phyloP scores from a whole-genome alignment of 2,797 vertebrate genomes.

The Carapus acus region DNA sequence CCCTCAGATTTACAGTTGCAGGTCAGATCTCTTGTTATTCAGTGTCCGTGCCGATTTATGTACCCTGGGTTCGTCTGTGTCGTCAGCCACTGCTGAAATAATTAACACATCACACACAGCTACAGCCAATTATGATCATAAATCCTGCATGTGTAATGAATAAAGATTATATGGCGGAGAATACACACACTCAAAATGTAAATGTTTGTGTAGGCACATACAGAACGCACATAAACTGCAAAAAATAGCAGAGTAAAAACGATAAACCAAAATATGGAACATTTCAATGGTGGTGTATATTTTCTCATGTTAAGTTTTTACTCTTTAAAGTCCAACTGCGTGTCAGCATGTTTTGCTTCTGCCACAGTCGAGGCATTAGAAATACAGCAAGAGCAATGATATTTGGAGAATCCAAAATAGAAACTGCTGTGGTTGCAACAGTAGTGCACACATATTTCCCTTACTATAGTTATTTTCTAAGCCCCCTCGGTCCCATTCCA shows the following conservation, averaged over 20 bases:
- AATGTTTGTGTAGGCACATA: not conserved
- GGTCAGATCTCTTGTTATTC: conserved; percentile 54
- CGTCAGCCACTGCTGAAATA: conserved; percentile 47
- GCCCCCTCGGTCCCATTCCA: too few relatives aligned
- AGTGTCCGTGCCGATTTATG: conserved; percentile 58
- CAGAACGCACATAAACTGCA: not conserved
- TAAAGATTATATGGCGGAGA: conserved; percentile 26
- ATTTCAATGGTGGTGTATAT: not conserved
- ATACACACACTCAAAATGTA: not conserved
- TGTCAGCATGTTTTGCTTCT: too few relatives aligned
- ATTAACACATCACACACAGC: conserved; percentile 50
- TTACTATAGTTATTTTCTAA: too few relatives aligned
- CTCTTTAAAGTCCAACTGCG: too few relatives aligned
- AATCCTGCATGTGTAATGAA: conserved; percentile 39
- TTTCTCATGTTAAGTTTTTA: not conserved
- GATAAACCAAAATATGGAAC: too few relatives aligned
- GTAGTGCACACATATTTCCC: too few relatives aligned
- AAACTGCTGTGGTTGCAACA: too few relatives aligned
- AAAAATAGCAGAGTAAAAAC: too few relatives aligned
- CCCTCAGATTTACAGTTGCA: conserved; percentile 60
- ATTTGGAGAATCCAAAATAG: too few relatives aligned
- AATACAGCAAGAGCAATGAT: not conserved
- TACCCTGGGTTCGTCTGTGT: conserved; percentile 48
- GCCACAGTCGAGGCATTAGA: not conserved
- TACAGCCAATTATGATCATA: conserved; percentile 41